Evolutionary conservation across 2,888 invertebrate genomes (phyloP).

Genomic region (Rhamnusium bicolor): DNA sequence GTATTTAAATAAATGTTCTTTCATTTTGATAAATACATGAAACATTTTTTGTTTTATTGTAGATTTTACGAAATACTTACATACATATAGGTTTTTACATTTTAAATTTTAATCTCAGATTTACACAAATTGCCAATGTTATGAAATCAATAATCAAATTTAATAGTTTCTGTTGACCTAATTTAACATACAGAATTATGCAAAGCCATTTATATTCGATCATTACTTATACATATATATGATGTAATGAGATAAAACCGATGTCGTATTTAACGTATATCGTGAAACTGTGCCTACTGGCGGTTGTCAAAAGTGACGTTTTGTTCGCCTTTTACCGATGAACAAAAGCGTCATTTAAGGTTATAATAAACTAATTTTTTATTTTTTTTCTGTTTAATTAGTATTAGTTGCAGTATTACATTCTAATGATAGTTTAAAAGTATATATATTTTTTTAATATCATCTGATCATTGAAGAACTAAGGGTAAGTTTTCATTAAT

Average conservation of each 20-base stretch:
- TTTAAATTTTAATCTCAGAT: too few species aligned
- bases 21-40: too few species aligned
- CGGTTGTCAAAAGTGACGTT: slow-evolving; percentile 22
- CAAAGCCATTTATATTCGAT: too few species aligned
- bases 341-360: slow-evolving; percentile 32
- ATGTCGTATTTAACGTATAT: background rate
- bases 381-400: slow-evolving; percentile 23
- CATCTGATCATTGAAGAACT: background rate
- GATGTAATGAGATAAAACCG: background rate
- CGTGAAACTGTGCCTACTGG: slow-evolving; percentile 1
- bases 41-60: too few species aligned
- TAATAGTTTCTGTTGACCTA: too few species aligned
- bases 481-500: slow-evolving; percentile 14
- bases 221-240: too few species aligned
- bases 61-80: too few species aligned
- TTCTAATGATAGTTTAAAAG: background rate
- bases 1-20: too few species aligned
- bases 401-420: slow-evolving; percentile 19
- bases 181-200: too few species aligned
- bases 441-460: background rate
- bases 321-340: background rate
- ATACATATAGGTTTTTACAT: too few species aligned
- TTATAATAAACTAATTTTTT: slow-evolving; percentile 34
- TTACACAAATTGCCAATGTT: too few species aligned
- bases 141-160: too few species aligned